phyloP scores from a whole-genome alignment of 2,888 invertebrate species.

The Dyspetes luteomarginatus region DNA sequence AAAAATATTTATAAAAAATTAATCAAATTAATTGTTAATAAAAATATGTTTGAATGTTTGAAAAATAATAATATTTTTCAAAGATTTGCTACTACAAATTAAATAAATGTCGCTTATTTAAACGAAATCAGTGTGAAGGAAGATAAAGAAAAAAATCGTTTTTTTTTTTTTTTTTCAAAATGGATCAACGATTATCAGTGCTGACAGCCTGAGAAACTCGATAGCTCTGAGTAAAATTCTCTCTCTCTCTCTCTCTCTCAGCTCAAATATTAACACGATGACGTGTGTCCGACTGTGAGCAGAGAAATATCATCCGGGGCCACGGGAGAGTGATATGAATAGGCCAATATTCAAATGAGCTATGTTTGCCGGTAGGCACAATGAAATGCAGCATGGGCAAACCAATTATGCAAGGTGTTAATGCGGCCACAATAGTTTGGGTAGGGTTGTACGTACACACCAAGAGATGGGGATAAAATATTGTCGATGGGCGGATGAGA shows the following conservation, averaged over 20 bases:
- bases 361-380: conserved; percentile 77
- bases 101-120: too few relatives aligned
- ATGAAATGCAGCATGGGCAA: conserved; percentile 73
- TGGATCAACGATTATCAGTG: conserved; percentile 56
- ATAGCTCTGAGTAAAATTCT: conserved; percentile 58
- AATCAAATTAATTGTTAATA: too few relatives aligned
- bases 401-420: conserved; percentile 82
- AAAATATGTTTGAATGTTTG: too few relatives aligned
- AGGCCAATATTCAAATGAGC: conserved; percentile 81
- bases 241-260: too few relatives aligned
- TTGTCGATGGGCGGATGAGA: conserved; percentile 63
- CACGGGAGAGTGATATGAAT: conserved; percentile 69
- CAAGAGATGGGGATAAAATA: conserved; percentile 65
- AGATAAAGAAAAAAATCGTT: neutral
- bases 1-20: too few relatives aligned
- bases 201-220: conserved; percentile 77
- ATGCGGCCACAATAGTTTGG: conserved; percentile 80
- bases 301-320: conserved; percentile 49
- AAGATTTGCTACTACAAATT: too few relatives aligned
- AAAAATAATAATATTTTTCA: too few relatives aligned
- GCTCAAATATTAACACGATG: conserved; percentile 74
- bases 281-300: conserved; percentile 55
- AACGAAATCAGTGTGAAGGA: neutral
- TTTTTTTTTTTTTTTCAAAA: conserved; percentile 50
- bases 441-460: conserved; percentile 71